Evolutionary conservation across 2,113 vertebrate genomes (phyloP).

Genomic region (Macquaria australasica): DNA sequence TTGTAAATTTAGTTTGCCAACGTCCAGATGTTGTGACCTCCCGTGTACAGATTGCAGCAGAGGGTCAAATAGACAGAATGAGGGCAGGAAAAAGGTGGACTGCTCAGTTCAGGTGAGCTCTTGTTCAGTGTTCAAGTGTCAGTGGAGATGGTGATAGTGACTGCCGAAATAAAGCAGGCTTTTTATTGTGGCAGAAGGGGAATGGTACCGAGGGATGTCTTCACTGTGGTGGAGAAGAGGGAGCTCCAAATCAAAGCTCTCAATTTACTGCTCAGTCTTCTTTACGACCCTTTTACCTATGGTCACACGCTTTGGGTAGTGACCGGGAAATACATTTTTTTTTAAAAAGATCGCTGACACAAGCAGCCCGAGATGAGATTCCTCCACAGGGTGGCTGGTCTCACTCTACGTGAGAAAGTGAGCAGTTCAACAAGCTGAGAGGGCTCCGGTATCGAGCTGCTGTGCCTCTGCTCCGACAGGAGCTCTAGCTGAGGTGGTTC

Average conservation of each 20-base stretch:
- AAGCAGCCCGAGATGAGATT: conserved; percentile 34
- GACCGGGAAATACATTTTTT: neutral
- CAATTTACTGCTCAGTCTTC: conserved; percentile 26
- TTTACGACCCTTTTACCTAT: conserved; percentile 2
- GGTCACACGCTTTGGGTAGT: conserved; percentile 15
- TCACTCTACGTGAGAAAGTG: conserved; percentile 24
- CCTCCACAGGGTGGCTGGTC: conserved; percentile 24
- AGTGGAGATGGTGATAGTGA: neutral
- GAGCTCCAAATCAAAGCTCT: conserved; percentile 38
- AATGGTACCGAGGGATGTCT: neutral
- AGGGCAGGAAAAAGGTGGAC: neutral
- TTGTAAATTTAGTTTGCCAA: neutral
- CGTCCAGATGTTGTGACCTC: neutral
- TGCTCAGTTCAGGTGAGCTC: neutral
- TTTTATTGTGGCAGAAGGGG: neutral
- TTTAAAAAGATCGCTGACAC: conserved; percentile 40
- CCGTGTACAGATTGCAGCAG: neutral
- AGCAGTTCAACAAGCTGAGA: conserved; percentile 41
- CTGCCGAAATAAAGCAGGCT: conserved; percentile 9
- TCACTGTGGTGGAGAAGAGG: neutral
- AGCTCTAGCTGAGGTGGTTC: conserved; percentile 31
- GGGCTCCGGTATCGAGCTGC: conserved; percentile 30
- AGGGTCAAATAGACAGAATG: neutral
- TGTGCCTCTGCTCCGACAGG: conserved; percentile 16
- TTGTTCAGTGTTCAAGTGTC: neutral